Base-by-base conservation (phyloP, 2,797 vertebrate genomes). In the Sebastes vulpes region DNA sequence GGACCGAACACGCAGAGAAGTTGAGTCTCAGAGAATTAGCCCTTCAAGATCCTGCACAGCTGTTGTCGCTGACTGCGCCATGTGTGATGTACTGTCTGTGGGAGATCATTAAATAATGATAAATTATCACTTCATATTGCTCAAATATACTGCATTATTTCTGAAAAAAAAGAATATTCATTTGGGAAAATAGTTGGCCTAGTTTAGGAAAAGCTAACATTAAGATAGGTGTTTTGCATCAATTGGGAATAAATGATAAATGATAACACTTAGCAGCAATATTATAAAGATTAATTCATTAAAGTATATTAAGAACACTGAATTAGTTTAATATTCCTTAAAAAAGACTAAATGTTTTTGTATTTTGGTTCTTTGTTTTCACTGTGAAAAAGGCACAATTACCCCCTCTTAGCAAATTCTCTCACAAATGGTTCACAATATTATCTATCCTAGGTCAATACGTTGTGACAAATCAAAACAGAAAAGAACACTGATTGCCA, bases 211-310 rank as follows among this genome's bases (percentile, higher is more conserved):
- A 74, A 82, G 83, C 77, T 75, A 91, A 85, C 82, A 81, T 65
- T 75, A 81, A 79, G 88, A 84, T 84, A 91, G 87, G 89, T 93
- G 86, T 89, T 94, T 83, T 80, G 81, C 84, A 88, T 89, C 92
- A 93, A 76, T 79, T 80, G 94, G 94, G 95, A 94, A 90, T 93
- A 91, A 89, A 89, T 95, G 93, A 95, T 95, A 87, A 96, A 95
- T 95, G 93, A 87, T 91, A 67, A 76, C 81, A 84, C 83, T 85
- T 83, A 87, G 76, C 50, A 69, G 89, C 74, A 81, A 86, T 81
- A 80, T 85, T 76, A 88, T 78, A 79, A 87, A 91, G 70, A 94
- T 89, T 79, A 83, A 92, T 91, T 91, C 28, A 86, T 75, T 91
- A 68, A 65, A 72, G 75, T 63, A 87, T 77, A 89, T 84, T 80